Percentiles rank a stretch among this genome's conserved stretches.
These are phyloP conservation scores for Corydoras sp. DNA, from an alignment of 2,113 vertebrate genomes.

Conservation along the genomic window DNA sequence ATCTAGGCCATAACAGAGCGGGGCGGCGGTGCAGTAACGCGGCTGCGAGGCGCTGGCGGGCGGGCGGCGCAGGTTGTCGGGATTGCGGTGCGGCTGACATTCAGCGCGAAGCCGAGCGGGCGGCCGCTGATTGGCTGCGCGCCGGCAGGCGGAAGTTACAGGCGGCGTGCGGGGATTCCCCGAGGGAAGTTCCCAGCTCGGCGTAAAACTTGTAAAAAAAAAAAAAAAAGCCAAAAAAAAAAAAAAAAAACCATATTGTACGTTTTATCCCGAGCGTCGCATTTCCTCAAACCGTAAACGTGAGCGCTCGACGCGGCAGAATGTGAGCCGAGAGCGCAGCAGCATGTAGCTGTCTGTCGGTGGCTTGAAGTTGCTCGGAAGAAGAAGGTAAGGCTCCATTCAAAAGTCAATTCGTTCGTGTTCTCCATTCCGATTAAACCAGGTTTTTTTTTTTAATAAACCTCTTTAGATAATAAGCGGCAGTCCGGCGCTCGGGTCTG, in stretches of 20 bases:
- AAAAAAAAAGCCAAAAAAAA: slow-evolving; percentile 31
- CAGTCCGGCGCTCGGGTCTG: too few relatives aligned
- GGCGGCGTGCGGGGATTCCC: slow-evolving; percentile 67
- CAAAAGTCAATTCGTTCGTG: not conserved
- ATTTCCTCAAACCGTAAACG: slow-evolving; percentile 59
- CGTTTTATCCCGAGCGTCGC: slow-evolving; percentile 48
- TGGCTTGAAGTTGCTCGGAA: slow-evolving; percentile 23
- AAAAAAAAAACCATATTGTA: slow-evolving; percentile 36
- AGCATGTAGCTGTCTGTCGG: slow-evolving; percentile 38
- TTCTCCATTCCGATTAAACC: too few relatives aligned
- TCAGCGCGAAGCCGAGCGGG: not conserved
- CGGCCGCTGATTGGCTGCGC: slow-evolving; percentile 58
- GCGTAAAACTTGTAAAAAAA: slow-evolving; percentile 57
- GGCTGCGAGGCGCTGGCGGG: too few relatives aligned
- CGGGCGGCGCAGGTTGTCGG: too few relatives aligned
- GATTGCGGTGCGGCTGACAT: not conserved
- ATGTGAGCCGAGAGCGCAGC: slow-evolving; percentile 42
- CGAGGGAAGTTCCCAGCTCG: slow-evolving; percentile 77
- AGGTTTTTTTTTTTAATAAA: too few relatives aligned
- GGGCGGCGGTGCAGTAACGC: too few relatives aligned
- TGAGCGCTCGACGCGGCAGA: slow-evolving; percentile 42
- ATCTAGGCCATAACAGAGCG: too few relatives aligned
- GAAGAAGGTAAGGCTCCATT: too few relatives aligned
- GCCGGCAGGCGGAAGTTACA: slow-evolving; percentile 57
- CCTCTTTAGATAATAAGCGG: too few relatives aligned